Conservation (phyloP, 2,888 invertebrate genomes). For the Dynastes tityus region DNA sequence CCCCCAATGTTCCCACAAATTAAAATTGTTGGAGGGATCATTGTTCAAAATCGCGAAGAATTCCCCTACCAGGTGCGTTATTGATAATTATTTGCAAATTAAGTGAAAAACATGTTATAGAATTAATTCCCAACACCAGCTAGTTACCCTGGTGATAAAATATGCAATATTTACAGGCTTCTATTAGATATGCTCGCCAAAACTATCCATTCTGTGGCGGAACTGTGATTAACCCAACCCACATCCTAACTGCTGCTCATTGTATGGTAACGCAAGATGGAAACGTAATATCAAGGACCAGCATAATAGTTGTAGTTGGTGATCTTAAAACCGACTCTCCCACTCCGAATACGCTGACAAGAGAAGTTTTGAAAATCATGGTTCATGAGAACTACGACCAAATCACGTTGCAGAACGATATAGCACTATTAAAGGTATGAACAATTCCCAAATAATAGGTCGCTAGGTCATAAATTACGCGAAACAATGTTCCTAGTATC, state of each 20-base stretch:
- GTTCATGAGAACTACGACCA: constrained; percentile 47
- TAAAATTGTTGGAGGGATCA: constrained; percentile 54
- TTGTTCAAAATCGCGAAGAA: constrained; percentile 46
- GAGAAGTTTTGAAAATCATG: constrained; percentile 41
- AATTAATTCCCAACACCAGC: too few relatives aligned
- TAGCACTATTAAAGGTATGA: constrained; percentile 47
- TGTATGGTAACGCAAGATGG: constrained; percentile 43
- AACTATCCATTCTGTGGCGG: constrained; percentile 49
- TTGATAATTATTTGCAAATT: too few relatives aligned
- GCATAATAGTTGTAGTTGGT: constrained; percentile 47
- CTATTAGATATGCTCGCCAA: constrained; percentile 46
- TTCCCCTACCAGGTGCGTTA: constrained; percentile 54
- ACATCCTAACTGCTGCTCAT: constrained; percentile 52
- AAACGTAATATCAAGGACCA: constrained; percentile 14
- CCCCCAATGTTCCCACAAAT: constrained; percentile 33
- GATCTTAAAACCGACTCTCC: constrained; percentile 39
- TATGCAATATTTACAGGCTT: constrained; percentile 49
- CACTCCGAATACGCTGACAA: constrained; percentile 24
- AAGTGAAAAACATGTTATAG: too few relatives aligned
- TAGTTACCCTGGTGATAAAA: too few relatives aligned
- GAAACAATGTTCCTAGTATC: too few relatives aligned
- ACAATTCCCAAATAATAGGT: too few relatives aligned
- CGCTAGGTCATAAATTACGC: too few relatives aligned
- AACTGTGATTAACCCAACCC: constrained; percentile 45
- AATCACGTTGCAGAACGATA: constrained; percentile 43